phyloP scores from a whole-genome alignment of 2,797 vertebrate species.

The Coendou prehensilis region DNA sequence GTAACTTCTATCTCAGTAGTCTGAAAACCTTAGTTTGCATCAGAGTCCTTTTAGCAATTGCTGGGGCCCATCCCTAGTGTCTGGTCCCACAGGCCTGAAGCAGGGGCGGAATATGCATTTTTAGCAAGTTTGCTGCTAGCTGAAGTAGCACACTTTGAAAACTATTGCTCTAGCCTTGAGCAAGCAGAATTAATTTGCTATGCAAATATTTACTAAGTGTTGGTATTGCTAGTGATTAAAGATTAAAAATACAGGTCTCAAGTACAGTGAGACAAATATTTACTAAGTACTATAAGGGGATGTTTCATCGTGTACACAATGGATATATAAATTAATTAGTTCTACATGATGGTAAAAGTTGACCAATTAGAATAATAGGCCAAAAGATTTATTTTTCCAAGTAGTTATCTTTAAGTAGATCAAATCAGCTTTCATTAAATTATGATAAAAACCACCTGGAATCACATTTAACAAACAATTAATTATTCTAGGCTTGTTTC shows the following conservation, averaged over 20 bases:
- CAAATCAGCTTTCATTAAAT: neutral
- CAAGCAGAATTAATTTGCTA: slow-evolving; percentile 13
- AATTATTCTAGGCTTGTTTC: neutral
- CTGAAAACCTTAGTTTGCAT: neutral
- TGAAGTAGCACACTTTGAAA: neutral
- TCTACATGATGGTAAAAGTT: neutral
- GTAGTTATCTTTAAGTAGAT: neutral
- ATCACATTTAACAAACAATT: neutral
- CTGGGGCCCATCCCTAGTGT: neutral
- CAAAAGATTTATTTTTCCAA: neutral
- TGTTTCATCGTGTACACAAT: neutral
- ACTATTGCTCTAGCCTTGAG: neutral
- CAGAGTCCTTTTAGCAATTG: neutral
- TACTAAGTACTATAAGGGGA: neutral
- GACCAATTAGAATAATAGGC: neutral
- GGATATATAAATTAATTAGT: neutral
- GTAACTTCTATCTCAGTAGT: neutral
- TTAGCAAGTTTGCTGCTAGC: neutral
- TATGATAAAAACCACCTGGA: neutral
- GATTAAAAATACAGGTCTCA: neutral
- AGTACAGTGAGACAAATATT: neutral
- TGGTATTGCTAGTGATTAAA: neutral
- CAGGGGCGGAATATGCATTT: neutral
- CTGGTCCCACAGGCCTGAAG: neutral
- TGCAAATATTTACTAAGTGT: slow-evolving; percentile 23